These are phyloP conservation scores for Scomber japonicus DNA, from an alignment of 2,113 vertebrate genomes.

Conservation along the genomic window DNA sequence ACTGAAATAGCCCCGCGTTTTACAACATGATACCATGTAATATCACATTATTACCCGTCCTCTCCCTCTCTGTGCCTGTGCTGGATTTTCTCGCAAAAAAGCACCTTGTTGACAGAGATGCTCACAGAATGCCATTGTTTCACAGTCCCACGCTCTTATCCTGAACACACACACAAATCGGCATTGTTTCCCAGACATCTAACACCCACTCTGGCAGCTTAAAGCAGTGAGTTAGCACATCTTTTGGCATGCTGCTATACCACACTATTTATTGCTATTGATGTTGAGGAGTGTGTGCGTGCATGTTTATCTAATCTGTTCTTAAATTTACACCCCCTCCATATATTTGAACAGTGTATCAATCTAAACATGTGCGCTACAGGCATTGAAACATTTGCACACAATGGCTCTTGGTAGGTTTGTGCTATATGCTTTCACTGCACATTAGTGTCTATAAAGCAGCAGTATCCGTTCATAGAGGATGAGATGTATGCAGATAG, in stretches of 20 bases:
- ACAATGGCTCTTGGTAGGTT: slow-evolving; percentile 46
- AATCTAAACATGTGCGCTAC: slow-evolving; percentile 20
- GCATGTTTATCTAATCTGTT: slow-evolving; percentile 14
- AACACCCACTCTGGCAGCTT: slow-evolving; percentile 76
- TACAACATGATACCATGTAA: slow-evolving; percentile 59
- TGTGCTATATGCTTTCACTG: slow-evolving; percentile 1
- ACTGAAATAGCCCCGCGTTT: slow-evolving; percentile 53
- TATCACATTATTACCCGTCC: slow-evolving; percentile 52
- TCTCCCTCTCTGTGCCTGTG: slow-evolving; percentile 30
- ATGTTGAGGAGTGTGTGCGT: slow-evolving; percentile 38
- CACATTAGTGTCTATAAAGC: slow-evolving; percentile 40
- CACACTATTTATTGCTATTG: slow-evolving; percentile 54
- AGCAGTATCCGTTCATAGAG: slow-evolving; percentile 59
- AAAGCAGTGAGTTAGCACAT: slow-evolving; percentile 78
- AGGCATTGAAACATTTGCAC: slow-evolving; percentile 5
- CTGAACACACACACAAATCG: slow-evolving; percentile 64
- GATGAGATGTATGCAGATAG: slow-evolving; percentile 30
- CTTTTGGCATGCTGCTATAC: slow-evolving; percentile 72
- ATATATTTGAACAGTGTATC: slow-evolving; percentile 8
- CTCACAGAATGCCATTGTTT: slow-evolving; percentile 84
- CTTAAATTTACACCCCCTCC: slow-evolving; percentile 10
- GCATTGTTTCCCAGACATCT: slow-evolving; percentile 83
- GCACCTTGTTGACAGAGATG: slow-evolving; percentile 75
- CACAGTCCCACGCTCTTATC: slow-evolving; percentile 30
- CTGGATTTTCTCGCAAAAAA: slow-evolving; percentile 71